Conservation (phyloP, 2,797 vertebrate species). For the Fistularia tabacaria region DNA sequence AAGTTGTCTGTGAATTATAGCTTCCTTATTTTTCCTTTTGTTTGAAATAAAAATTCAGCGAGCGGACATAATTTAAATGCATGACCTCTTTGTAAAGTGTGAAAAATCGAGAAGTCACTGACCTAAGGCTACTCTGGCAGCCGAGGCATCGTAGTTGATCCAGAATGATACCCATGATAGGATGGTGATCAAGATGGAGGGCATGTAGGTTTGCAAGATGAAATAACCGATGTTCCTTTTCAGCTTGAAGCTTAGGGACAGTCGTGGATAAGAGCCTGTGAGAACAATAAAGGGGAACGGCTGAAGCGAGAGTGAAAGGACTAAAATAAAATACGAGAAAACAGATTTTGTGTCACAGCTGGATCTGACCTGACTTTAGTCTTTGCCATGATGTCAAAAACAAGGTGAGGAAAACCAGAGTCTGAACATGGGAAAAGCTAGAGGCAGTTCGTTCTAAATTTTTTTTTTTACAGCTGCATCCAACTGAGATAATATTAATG, state of each 20-base stretch:
- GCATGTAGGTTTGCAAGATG: constrained; percentile 87
- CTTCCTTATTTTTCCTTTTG: no score
- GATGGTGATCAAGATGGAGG: no score
- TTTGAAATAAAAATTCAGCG: no score
- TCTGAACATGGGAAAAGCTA: not conserved
- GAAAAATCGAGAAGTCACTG: no score
- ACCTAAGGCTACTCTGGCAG: no score
- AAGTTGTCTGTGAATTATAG: no score
- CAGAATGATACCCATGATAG: no score
- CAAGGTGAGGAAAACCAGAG: not conserved
- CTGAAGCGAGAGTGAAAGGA: not conserved
- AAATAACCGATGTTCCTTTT: constrained; percentile 97
- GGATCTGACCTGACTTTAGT: not conserved
- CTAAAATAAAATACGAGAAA: not conserved
- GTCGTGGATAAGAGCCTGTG: constrained; percentile 87
- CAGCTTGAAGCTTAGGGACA: constrained; percentile 90
- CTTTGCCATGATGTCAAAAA: not conserved
- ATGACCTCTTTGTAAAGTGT: no score
- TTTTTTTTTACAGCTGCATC: no score
- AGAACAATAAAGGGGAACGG: constrained; percentile 3
- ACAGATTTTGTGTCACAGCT: not conserved
- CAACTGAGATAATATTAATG: no score
- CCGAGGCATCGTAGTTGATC: constrained; percentile 29
- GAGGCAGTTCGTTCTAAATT: not conserved
- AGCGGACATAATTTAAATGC: no score